Evolutionary conservation across 1,140 invertebrate species (phyloP).

Genomic region (Amyelois transitella): DNA sequence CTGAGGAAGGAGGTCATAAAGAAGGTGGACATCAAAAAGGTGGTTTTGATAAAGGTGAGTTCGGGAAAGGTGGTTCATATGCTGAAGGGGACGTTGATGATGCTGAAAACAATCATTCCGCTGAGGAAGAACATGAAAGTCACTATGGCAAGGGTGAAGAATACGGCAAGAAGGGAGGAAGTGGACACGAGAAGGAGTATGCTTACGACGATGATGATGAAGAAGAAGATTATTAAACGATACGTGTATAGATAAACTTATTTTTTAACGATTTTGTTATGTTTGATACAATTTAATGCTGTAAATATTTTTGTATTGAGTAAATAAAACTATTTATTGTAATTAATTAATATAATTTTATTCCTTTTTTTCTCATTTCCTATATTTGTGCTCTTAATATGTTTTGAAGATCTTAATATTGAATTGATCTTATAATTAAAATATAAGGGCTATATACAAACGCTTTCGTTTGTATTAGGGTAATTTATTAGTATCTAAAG

Average conservation of each 20-base stretch:
- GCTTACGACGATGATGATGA: slow-evolving; percentile 42
- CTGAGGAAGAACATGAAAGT: slow-evolving; percentile 47
- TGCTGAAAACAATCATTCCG: slow-evolving; percentile 61
- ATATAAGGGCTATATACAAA: too few species aligned
- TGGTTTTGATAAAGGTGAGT: slow-evolving; percentile 64
- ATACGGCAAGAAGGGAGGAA: slow-evolving; percentile 50
- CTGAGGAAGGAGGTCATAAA: slow-evolving; percentile 72
- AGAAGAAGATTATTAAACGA: slow-evolving; percentile 30
- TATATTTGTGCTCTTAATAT: background rate
- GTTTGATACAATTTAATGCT: slow-evolving; percentile 50
- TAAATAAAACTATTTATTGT: slow-evolving; percentile 25
- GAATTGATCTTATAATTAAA: too few species aligned
- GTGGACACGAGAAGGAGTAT: slow-evolving; percentile 42
- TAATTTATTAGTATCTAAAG: too few species aligned
- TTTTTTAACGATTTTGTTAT: slow-evolving; percentile 62
- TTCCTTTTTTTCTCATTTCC: background rate
- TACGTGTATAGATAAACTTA: slow-evolving; percentile 41
- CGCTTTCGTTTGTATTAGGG: too few species aligned
- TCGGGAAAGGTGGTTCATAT: slow-evolving; percentile 69
- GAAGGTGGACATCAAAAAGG: slow-evolving; percentile 74
- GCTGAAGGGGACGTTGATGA: slow-evolving; percentile 69
- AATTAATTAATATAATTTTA: background rate
- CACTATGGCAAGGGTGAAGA: slow-evolving; percentile 45
- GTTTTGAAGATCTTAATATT: too few species aligned
- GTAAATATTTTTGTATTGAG: slow-evolving; percentile 51